Base-by-base conservation (phyloP, 37 sponge, comb jelly and placozoan species). In the Agelas oroides region DNA sequence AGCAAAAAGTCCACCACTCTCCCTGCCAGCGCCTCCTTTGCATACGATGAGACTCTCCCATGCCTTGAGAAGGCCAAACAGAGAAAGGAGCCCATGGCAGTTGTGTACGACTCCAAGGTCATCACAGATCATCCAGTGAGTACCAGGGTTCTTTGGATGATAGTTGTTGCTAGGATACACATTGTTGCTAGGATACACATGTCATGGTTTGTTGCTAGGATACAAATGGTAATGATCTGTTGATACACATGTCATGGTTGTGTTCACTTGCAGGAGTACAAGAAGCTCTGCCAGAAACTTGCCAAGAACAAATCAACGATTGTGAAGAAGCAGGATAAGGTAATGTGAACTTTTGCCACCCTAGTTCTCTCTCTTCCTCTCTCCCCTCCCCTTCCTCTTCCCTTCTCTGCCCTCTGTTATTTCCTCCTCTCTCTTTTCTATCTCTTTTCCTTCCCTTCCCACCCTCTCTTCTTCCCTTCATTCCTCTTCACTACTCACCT, bases 301-400 rank as follows among this genome's bases (percentile, higher is more conserved):
- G 54, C 59, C 40, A 70, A 85, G 58, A 39, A 62, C 23, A 53
- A 39, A 21, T 19, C 54, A 12, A 36, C 84, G 0, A 21, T 83
- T 13, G 0, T 28, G 0, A 89, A 89, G 56, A 78, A 77, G 30
- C 77, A 76, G 59, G 90, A 89, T 19, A 82, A 89, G 65, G 90
- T 84, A 46, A 31, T 13, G 59, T 61, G 55, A 5, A 23, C 14
- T 14, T 21, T 1, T 32, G 5, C 2, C 38, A 35, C 46, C 46
- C 46, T 46, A 3, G 3, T 8, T 46, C 46, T 8, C 46, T 8
- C 8, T 46, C 46, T 46, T 46, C 46, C 46, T 8, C 46, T 8
- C 8, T 46, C 46, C 46, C 46, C 8, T 8, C 8, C 46, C 8
- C 46, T 8, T 46, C 46, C 46, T 8, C 8, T 8, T 46, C 8